These are phyloP conservation scores for Hylaeus anthracinus DNA, from an alignment of 1,140 invertebrate genomes.

Conservation along the genomic window DNA sequence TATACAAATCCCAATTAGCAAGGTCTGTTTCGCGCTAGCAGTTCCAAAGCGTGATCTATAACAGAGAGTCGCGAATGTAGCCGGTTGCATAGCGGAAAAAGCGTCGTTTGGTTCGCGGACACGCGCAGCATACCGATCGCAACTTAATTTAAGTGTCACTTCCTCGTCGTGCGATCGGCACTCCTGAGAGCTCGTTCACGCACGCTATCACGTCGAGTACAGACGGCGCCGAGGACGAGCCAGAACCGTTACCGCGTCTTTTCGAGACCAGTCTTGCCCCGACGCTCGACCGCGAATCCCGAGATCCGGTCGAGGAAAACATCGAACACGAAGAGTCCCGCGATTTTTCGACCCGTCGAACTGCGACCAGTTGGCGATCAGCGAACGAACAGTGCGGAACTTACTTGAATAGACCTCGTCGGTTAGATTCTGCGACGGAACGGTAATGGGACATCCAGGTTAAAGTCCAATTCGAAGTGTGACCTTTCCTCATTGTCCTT, in stretches of 20 bases:
- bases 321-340: not conserved
- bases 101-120: slow-evolving; percentile 24
- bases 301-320: slow-evolving; percentile 38
- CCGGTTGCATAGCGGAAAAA: slow-evolving; percentile 38
- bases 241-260: slow-evolving; percentile 73
- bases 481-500: not conserved
- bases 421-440: not conserved
- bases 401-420: not conserved
- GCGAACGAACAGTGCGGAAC: not conserved
- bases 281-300: slow-evolving; percentile 64
- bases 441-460: not conserved
- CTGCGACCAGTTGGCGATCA: slow-evolving; percentile 6
- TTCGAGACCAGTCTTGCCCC: slow-evolving; percentile 72
- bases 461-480: not conserved
- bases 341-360: not conserved
- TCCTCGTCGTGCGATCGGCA: slow-evolving; percentile 38
- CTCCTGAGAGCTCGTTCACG: slow-evolving; percentile 40
- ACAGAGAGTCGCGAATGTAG: not conserved
- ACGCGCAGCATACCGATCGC: slow-evolving; percentile 44
- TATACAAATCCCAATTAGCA: no score
- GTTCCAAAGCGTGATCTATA: no score
- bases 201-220: slow-evolving; percentile 39
- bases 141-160: slow-evolving; percentile 50
- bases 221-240: slow-evolving; percentile 60
- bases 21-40: not conserved